phyloP scores from a whole-genome alignment of 2,888 invertebrate species.

The Panopea generosa region DNA sequence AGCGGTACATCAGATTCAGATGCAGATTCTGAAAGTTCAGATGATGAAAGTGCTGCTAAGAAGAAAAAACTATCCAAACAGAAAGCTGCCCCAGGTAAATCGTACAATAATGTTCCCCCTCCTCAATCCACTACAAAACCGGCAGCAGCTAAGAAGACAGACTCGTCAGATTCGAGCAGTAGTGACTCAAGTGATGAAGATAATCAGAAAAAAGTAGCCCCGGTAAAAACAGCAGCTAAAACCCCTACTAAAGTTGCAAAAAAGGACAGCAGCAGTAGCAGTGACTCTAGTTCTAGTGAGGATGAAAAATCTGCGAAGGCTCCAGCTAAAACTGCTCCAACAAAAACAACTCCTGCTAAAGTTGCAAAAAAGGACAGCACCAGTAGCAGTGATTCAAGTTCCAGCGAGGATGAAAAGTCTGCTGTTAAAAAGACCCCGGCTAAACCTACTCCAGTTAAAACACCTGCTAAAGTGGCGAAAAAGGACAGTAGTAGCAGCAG shows the following conservation, averaged over 20 bases:
- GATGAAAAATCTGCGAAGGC: slow-evolving; percentile 32
- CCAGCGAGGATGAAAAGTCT: slow-evolving; percentile 52
- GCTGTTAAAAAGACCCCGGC: slow-evolving; percentile 14
- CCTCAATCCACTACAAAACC: slow-evolving; percentile 19
- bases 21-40: slow-evolving; percentile 70
- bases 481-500: slow-evolving; percentile 33
- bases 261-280: slow-evolving; percentile 14
- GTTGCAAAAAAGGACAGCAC: slow-evolving; percentile 30
- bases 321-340: slow-evolving; percentile 20
- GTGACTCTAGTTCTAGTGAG: slow-evolving; percentile 43
- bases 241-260: slow-evolving; percentile 14
- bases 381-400: slow-evolving; percentile 27
- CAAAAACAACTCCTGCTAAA: slow-evolving; percentile 25
- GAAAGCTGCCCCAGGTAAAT: slow-evolving; percentile 29
- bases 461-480: slow-evolving; percentile 29
- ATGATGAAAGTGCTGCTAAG: slow-evolving; percentile 45
- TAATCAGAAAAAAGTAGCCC: slow-evolving; percentile 14
- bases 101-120: slow-evolving; percentile 61
- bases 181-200: slow-evolving; percentile 41
- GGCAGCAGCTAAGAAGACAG: slow-evolving; percentile 19
- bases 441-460: slow-evolving; percentile 28
- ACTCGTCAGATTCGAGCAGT: not conserved
- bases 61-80: slow-evolving; percentile 45
- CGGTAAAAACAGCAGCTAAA: slow-evolving; percentile 20
- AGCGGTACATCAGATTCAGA: slow-evolving; percentile 68